Conservation (phyloP, 1,140 invertebrate genomes). For the Drosophila malerkotliana region DNA sequence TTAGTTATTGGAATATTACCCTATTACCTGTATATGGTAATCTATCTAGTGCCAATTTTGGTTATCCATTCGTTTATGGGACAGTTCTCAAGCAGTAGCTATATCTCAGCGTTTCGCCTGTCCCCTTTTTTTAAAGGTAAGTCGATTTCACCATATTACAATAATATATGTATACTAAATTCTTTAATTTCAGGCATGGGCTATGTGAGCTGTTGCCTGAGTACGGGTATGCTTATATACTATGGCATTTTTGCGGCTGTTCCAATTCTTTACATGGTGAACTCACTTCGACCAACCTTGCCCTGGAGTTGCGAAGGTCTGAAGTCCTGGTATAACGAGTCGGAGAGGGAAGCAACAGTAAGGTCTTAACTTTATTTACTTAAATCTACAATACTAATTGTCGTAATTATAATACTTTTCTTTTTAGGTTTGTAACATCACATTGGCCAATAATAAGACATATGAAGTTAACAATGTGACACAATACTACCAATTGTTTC, state of each 20-base stretch:
- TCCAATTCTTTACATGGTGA: slow-evolving; percentile 65
- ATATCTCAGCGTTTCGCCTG: slow-evolving; percentile 73
- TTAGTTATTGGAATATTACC: slow-evolving; percentile 60
- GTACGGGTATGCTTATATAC: slow-evolving; percentile 50
- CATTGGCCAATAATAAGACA: background rate
- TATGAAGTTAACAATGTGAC: background rate
- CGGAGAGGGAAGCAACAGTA: slow-evolving; percentile 24
- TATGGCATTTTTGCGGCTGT: slow-evolving; percentile 67
- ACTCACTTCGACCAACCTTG: slow-evolving; percentile 65
- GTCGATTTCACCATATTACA: too few relatives aligned
- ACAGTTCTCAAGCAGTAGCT: slow-evolving; percentile 79
- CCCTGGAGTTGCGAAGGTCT: slow-evolving; percentile 76
- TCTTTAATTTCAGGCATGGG: slow-evolving; percentile 61
- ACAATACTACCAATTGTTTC: background rate
- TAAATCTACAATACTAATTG: background rate
- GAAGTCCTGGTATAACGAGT: slow-evolving; percentile 9
- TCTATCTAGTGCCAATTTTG: slow-evolving; percentile 71
- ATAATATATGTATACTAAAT: background rate
- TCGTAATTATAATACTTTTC: too few relatives aligned
- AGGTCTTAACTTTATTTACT: background rate
- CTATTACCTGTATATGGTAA: slow-evolving; percentile 58
- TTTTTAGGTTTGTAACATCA: slow-evolving; percentile 37
- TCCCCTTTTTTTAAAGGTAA: slow-evolving; percentile 81
- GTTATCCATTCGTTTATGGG: slow-evolving; percentile 79
- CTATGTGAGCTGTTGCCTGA: slow-evolving; percentile 65